A percentile compares a stretch with the other conserved stretches of the same genome.
Conservation (phyloP, 2,113 vertebrate species). For the Chloebia gouldiae region DNA sequence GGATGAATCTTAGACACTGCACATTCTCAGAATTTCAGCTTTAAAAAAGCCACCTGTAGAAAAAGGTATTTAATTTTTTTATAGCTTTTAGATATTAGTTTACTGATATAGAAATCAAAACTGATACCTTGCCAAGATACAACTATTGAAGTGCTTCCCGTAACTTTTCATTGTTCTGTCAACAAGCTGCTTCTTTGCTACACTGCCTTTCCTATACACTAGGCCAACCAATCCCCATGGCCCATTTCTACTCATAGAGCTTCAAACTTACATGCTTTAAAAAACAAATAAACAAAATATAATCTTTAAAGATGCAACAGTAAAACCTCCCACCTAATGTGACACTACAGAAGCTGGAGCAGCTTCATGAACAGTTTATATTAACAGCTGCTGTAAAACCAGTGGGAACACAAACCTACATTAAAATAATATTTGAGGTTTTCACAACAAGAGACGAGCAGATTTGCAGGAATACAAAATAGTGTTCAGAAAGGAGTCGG, state of each 20-base stretch:
- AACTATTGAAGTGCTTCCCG: background rate
- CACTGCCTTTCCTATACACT: background rate
- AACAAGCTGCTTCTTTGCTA: background rate
- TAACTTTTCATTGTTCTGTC: background rate
- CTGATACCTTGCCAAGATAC: background rate
- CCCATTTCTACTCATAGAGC: background rate
- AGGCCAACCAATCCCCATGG: background rate
- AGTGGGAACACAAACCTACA: background rate
- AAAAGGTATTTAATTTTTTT: background rate
- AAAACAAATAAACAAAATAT: background rate
- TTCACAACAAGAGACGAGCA: background rate
- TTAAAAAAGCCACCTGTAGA: background rate
- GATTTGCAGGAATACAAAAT: background rate
- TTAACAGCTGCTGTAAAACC: constrained; percentile 27
- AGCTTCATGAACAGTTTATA: background rate
- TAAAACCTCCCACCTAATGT: background rate
- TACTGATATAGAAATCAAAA: background rate
- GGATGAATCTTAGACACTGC: background rate
- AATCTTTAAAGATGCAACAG: background rate
- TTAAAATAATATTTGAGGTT: constrained; percentile 11
- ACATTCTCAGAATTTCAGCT: background rate
- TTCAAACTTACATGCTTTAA: constrained; percentile 12
- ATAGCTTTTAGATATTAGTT: too few relatives aligned
- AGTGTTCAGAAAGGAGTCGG: background rate
- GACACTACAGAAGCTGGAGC: background rate